These are phyloP conservation scores for Dasyprocta punctata DNA, from an alignment of 2,113 vertebrate species.

Conservation along the genomic window DNA sequence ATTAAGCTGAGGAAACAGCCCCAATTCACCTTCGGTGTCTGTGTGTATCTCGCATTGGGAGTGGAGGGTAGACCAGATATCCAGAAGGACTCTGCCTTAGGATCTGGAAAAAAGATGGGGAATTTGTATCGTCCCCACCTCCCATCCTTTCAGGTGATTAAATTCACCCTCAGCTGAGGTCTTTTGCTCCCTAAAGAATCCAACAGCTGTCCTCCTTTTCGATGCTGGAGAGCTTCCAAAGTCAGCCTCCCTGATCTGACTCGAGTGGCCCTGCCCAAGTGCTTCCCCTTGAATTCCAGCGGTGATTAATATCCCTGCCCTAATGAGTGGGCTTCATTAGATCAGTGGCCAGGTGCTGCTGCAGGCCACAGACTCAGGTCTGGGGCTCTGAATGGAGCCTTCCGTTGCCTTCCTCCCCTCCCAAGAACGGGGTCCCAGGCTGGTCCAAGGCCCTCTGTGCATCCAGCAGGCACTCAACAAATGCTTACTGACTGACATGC, in stretches of 20 bases:
- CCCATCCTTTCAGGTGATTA: background rate
- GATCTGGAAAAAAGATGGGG: background rate
- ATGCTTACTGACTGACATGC: background rate
- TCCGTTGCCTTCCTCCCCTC: background rate
- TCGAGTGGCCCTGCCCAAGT: background rate
- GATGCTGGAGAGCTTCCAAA: conserved; percentile 28
- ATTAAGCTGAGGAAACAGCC: background rate
- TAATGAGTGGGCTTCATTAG: background rate
- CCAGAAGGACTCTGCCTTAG: background rate
- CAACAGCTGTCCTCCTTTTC: background rate
- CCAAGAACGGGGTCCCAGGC: no score
- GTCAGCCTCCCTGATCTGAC: background rate
- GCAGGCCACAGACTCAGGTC: background rate
- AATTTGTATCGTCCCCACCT: background rate
- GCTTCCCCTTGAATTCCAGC: background rate
- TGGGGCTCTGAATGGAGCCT: background rate
- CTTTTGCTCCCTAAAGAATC: conserved; percentile 18
- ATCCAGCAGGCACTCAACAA: background rate
- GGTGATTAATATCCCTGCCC: background rate
- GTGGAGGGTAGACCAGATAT: background rate
- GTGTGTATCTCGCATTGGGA: background rate
- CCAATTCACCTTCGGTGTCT: background rate
- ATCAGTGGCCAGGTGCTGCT: background rate
- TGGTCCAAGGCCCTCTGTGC: background rate
- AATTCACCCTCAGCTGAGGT: background rate